Evolutionary conservation across 2,113 vertebrate species (phyloP).

Genomic region (Phyllopteryx taeniolatus): DNA sequence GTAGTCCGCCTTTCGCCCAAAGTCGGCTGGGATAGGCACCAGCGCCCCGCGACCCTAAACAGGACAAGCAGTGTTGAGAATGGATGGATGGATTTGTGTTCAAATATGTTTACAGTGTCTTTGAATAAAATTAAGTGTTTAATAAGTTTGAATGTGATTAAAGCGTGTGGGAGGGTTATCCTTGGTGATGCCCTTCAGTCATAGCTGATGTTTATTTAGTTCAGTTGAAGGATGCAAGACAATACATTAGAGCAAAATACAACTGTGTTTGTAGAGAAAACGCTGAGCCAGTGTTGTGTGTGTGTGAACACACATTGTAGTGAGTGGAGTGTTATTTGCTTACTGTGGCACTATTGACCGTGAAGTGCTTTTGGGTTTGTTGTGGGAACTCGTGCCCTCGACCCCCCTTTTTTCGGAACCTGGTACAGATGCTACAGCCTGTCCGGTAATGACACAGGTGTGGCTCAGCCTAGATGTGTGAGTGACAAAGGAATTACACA

Average conservation of each 20-base stretch:
- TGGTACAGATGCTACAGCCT: background rate
- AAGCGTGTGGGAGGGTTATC: no score
- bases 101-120: no score
- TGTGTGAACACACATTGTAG: constrained; percentile 3
- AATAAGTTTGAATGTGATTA: no score
- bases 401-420: background rate
- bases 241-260: constrained; percentile 1
- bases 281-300: constrained; percentile 19
- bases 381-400: constrained; percentile 22
- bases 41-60: no score
- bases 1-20: no score
- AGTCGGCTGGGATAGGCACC: no score
- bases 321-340: constrained; percentile 25
- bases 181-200: background rate
- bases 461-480: background rate
- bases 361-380: constrained; percentile 26
- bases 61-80: no score
- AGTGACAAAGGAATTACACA: background rate
- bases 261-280: constrained; percentile 5
- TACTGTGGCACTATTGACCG: constrained; percentile 22
- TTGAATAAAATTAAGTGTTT: no score
- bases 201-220: background rate
- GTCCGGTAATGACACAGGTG: constrained; percentile 42
- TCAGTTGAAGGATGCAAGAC: background rate
- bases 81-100: no score